A percentile compares a stretch with the other conserved stretches of the same genome.
These are phyloP conservation scores for Etia nguti DNA, from an alignment of 2,113 vertebrate species.

Conservation along the genomic window DNA sequence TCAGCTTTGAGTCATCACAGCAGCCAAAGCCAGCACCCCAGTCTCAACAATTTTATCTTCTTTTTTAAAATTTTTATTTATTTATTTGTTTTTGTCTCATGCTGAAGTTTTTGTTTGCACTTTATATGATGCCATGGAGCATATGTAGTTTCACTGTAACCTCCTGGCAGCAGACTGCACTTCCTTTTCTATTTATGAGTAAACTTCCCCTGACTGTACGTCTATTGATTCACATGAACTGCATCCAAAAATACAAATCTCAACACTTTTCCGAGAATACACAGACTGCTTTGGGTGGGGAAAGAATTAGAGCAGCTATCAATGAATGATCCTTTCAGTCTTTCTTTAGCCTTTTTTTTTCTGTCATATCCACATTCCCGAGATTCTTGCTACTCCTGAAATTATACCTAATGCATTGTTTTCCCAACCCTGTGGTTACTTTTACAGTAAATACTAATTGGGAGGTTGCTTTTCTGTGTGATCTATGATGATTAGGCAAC, in stretches of 20 bases:
- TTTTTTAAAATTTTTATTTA: accelerated
- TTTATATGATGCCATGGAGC: background rate
- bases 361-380: background rate
- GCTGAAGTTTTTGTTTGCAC: background rate
- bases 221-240: conserved; percentile 3
- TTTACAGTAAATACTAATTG: background rate
- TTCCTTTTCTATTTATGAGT: conserved; percentile 34
- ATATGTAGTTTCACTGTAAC: background rate
- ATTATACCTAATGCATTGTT: background rate
- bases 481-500: background rate
- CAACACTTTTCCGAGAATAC: conserved; percentile 34
- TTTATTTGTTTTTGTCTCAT: background rate
- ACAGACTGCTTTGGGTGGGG: background rate
- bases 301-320: background rate
- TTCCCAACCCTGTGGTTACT: background rate
- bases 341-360: background rate
- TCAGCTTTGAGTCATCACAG: conserved; percentile 1
- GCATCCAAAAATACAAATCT: conserved; percentile 48
- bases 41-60: background rate
- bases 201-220: conserved; percentile 24
- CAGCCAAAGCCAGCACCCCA: background rate
- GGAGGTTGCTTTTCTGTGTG: background rate
- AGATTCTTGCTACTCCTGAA: background rate
- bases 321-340: background rate
- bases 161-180: background rate